Percentiles rank a stretch among this genome's conserved stretches.
These are phyloP conservation scores for Drosophila mercatorum DNA, from an alignment of 2,888 invertebrate genomes.

Conservation along the genomic window DNA sequence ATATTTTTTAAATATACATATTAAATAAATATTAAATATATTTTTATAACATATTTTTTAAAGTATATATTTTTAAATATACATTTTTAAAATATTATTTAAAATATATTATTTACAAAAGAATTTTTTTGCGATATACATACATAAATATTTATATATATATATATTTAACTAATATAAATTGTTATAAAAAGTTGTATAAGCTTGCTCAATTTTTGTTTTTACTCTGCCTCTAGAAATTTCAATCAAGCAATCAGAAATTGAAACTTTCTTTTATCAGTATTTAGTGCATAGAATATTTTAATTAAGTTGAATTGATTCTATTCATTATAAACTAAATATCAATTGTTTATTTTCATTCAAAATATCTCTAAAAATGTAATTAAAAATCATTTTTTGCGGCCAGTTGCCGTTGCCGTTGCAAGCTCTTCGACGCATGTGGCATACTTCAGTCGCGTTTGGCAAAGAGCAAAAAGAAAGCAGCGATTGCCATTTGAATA, in stretches of 20 bases:
- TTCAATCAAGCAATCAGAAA: neutral
- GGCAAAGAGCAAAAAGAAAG: slow-evolving; percentile 60
- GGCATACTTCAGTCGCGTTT: slow-evolving; percentile 3
- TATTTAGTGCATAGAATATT: neutral
- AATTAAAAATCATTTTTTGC: neutral
- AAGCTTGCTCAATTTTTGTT: neutral
- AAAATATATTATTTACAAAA: no score
- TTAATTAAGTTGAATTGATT: neutral
- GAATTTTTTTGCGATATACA: neutral
- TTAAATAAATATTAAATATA: no score
- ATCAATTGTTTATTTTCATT: neutral
- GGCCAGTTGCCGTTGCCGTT: neutral
- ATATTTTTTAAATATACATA: no score
- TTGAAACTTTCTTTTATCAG: neutral
- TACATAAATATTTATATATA: neutral
- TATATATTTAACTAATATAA: neutral
- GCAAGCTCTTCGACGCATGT: slow-evolving; percentile 5
- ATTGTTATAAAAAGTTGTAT: neutral
- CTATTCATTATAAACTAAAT: no score
- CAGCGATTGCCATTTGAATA: slow-evolving; percentile 65
- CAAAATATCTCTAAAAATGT: neutral
- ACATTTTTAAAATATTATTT: no score
- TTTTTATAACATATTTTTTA: no score
- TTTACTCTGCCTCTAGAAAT: neutral
- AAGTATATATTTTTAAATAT: no score